Percentiles rank a stretch among this genome's conserved stretches.
Conservation (phyloP, 92 coral and sea anemone genomes). For the Bergia puertoricense region DNA sequence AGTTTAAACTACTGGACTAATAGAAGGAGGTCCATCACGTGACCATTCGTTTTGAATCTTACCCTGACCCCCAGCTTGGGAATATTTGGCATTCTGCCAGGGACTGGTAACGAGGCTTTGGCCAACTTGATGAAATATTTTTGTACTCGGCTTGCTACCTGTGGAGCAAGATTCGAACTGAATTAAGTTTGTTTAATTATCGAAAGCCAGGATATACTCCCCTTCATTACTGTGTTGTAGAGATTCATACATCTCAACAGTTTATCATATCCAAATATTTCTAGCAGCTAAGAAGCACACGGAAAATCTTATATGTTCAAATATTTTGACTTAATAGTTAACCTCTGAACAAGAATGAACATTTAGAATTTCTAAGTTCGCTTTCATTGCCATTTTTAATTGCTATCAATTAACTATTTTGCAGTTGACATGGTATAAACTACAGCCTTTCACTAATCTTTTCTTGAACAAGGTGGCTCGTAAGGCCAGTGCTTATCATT, state of each 20-base stretch:
- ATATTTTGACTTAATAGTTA: no score
- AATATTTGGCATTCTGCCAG: conserved; percentile 88
- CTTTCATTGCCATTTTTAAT: no score
- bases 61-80: conserved; percentile 82
- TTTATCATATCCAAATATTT: neutral
- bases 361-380: no score
- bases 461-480: no score
- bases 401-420: no score
- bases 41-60: conserved; percentile 13
- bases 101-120: conserved; percentile 90
- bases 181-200: neutral
- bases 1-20: neutral
- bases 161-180: neutral
- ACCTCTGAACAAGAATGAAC: neutral
- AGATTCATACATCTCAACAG: no score
- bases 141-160: conserved; percentile 98
- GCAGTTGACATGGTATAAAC: no score
- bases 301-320: no score
- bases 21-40: neutral
- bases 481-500: no score
- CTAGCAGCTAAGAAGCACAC: neutral
- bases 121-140: conserved; percentile 96
- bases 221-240: neutral
- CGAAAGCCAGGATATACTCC: neutral
- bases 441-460: no score